These are phyloP conservation scores for Albula goreensis DNA, from an alignment of 2,113 vertebrate species.

Conservation along the genomic window DNA sequence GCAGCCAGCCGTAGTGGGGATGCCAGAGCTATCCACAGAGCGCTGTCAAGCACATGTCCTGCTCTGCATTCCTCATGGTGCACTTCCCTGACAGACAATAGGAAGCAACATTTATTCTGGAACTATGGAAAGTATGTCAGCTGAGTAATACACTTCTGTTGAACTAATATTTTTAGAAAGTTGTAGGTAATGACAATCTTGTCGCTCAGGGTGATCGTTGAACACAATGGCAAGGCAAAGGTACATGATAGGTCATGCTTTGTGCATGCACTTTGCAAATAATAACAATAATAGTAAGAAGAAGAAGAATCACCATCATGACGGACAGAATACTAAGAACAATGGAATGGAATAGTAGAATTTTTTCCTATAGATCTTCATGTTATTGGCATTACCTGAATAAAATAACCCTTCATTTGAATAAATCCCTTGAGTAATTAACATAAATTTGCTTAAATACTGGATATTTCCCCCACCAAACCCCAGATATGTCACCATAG, in stretches of 20 bases:
- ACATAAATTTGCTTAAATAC: neutral
- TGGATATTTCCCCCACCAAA: neutral
- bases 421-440: neutral
- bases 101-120: conserved; percentile 27
- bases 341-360: no score
- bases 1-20: conserved; percentile 61
- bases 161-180: conserved; percentile 9
- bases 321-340: no score
- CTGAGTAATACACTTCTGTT: conserved; percentile 22
- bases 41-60: conserved; percentile 68
- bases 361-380: no score
- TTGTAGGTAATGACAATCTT: neutral
- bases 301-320: no score
- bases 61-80: conserved; percentile 58
- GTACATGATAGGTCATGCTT: no score
- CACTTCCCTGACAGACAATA: conserved; percentile 53
- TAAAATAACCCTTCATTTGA: conserved; percentile 15
- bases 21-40: conserved; percentile 70
- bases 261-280: no score
- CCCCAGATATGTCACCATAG: neutral
- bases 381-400: neutral
- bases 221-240: no score
- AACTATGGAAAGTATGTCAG: conserved; percentile 10
- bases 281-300: no score
- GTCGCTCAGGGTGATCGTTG: no score